Evolutionary conservation across 2,797 vertebrate genomes (phyloP), one percentile per base, ranked within the genome.

Genomic region (Xyrichtys novacula): DNA sequence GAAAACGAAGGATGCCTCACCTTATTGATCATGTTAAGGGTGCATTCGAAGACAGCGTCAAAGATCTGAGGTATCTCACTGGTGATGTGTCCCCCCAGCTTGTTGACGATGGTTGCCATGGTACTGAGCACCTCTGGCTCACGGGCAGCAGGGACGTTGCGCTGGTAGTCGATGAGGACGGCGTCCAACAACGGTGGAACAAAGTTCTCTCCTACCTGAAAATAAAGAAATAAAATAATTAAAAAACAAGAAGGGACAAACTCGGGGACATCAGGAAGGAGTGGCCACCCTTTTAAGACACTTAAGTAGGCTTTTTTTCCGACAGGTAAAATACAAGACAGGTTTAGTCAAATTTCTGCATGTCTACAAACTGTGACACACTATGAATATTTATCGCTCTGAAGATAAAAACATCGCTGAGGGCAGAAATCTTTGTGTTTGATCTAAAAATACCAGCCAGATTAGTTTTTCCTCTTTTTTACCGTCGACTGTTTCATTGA

Each of bases 11-110:
- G 43, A 6, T 9, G 28, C 5, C 76, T 77, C 88, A 98, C 97
- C 95, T 99, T 99, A 92, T 99, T 99, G 93, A 99, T 99, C 97
- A 99, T 99, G 91, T 98, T 98, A 60, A 99, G 94, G 0, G 97
- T 99, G 94, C 97, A 99, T 90, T 99, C 97, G 73, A 99, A 99
- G 71, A 99, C 97, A 44, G 97, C 97, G 78, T 99, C 97, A 76
- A 99, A 99, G 91, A 99, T 99, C 91, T 99, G 97, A 73, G 97
- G 97, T 90, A 99, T 98, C 93, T 98, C 97, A 71, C 95, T 94
- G 74, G 97, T 99, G 90, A 99, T 98, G 91, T 99, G 97, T 40
- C 94, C 97, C 7, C 96, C 96, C 80, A 99, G 91, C 83, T 98
- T 99, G 92, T 98, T 98, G 83, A 99, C 97, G 23, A 99, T 99